A percentile compares a stretch with the other conserved stretches of the same genome.
phyloP scores from a whole-genome alignment of 2,797 vertebrate species.

The Lagorchestes hirsutus region DNA sequence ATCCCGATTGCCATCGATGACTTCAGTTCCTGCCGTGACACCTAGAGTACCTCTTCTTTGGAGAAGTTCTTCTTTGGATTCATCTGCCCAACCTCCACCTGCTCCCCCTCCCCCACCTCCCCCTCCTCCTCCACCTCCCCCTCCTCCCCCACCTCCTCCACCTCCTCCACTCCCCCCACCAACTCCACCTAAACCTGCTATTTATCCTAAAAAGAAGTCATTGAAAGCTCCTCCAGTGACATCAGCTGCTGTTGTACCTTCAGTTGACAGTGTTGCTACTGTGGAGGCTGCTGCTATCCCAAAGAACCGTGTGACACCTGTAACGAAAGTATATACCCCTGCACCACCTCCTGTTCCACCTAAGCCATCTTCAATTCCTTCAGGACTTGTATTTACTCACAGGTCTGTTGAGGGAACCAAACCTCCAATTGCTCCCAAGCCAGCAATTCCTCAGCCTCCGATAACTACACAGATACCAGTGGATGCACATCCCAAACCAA shows the following conservation, averaged over 20 bases:
- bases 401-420: constrained; percentile 92
- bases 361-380: constrained; percentile 95
- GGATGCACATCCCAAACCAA: constrained; percentile 90
- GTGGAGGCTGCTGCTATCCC: constrained; percentile 68
- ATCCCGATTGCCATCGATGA: constrained; percentile 75
- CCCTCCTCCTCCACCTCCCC: constrained; percentile 78
- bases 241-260: constrained; percentile 71
- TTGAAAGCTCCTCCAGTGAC: constrained; percentile 86
- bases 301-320: constrained; percentile 80
- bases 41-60: constrained; percentile 87
- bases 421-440: constrained; percentile 96
- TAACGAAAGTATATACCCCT: constrained; percentile 86
- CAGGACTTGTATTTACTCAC: constrained; percentile 94
- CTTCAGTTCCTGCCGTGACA: constrained; percentile 84
- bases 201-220: constrained; percentile 92
- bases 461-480: constrained; percentile 79
- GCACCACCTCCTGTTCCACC: constrained; percentile 96
- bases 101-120: constrained; percentile 84
- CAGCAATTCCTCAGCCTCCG: constrained; percentile 82
- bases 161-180: constrained; percentile 90
- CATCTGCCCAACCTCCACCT: constrained; percentile 86
- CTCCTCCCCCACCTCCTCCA: constrained; percentile 82
- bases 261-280: constrained; percentile 76
- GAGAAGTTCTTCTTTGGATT: constrained; percentile 92
- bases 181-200: constrained; percentile 92